Evolutionary conservation across 2,113 vertebrate species (phyloP).

Genomic region (Lepisosteus osseus): DNA sequence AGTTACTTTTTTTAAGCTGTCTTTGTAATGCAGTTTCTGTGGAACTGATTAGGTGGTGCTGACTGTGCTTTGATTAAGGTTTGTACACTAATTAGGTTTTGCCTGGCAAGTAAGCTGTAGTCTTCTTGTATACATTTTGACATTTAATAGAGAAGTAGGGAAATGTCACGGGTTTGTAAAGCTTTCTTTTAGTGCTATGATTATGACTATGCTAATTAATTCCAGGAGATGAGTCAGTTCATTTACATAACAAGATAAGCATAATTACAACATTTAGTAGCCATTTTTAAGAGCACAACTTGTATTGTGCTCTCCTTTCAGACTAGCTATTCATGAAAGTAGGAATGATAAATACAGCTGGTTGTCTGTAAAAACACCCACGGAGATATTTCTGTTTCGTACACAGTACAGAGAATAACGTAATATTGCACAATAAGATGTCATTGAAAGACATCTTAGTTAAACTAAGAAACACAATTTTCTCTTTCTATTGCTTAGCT

Average conservation of each 20-base stretch:
- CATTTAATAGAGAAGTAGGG: slow-evolving; percentile 2
- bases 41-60: background rate
- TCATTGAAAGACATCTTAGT: too few species aligned
- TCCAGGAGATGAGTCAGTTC: background rate
- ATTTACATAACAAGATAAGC: background rate
- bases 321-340: background rate
- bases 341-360: background rate
- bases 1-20: background rate
- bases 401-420: too few species aligned
- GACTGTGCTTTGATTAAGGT: background rate
- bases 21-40: background rate
- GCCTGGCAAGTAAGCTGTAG: background rate
- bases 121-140: slow-evolving; percentile 2
- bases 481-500: too few species aligned
- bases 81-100: background rate
- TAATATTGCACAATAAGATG: too few species aligned
- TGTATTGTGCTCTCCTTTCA: background rate
- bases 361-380: background rate
- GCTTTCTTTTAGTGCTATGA: background rate
- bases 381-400: background rate
- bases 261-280: background rate
- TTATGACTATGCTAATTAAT: background rate
- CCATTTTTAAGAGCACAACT: slow-evolving; percentile 1
- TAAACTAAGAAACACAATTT: too few species aligned
- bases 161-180: slow-evolving; percentile 1